Evolutionary conservation across 1,140 invertebrate species (phyloP).

Genomic region (Drosophila grimshawi): DNA sequence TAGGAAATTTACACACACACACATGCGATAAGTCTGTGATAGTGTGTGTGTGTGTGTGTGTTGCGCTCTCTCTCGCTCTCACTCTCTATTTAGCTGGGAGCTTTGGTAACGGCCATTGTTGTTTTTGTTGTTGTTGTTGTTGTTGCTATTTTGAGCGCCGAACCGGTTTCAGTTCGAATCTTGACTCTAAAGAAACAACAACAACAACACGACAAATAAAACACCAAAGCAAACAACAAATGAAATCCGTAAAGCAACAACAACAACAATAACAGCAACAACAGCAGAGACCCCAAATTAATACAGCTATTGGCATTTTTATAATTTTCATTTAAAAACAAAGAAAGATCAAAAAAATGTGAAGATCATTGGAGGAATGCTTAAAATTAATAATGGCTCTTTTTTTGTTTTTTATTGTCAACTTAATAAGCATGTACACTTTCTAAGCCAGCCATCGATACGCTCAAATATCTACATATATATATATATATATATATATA

Average conservation of each 20-base stretch:
- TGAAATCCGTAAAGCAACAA: conserved; percentile 43
- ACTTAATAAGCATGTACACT: conserved; percentile 38
- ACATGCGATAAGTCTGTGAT: neutral
- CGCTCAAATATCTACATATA: neutral
- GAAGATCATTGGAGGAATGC: conserved; percentile 44
- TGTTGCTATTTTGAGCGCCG: conserved; percentile 26
- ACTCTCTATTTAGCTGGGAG: conserved; percentile 44
- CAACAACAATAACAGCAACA: conserved; percentile 26
- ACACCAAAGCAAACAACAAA: conserved; percentile 27
- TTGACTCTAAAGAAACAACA: conserved; percentile 30
- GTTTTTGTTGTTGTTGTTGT: conserved; percentile 37
- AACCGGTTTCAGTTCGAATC: conserved; percentile 51
- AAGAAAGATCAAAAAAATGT: conserved; percentile 14
- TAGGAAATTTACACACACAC: conserved; percentile 56
- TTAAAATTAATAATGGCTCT: conserved; percentile 58
- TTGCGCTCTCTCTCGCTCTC: conserved; percentile 33
- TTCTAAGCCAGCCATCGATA: conserved; percentile 14
- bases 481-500: neutral
- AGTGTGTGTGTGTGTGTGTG: conserved; percentile 28
- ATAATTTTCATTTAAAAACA: conserved; percentile 54
- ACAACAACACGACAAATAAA: neutral
- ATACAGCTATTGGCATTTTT: conserved; percentile 55
- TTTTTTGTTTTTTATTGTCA: conserved; percentile 47
- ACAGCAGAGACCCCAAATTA: conserved; percentile 39
- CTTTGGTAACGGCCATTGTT: conserved; percentile 54